Evolutionary conservation across 2,797 vertebrate genomes (phyloP).

Genomic region (Pseudotriccus pelzelni): DNA sequence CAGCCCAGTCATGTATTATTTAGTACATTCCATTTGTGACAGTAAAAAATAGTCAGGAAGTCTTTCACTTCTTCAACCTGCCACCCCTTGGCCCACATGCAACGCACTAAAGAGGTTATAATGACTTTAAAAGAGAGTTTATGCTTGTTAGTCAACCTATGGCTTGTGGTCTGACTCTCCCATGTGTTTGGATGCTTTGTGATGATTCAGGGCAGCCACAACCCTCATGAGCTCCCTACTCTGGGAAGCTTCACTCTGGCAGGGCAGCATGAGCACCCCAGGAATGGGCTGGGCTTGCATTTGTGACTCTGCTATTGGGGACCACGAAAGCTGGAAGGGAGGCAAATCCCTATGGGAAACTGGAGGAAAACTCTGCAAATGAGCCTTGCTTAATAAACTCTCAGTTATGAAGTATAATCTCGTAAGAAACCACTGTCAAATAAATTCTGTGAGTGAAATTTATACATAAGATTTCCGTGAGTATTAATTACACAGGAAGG

Average conservation of each 20-base stretch:
- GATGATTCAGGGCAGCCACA: neutral
- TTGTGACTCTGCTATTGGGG: neutral
- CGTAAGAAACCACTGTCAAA: neutral
- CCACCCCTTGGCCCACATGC: neutral
- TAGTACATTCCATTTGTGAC: neutral
- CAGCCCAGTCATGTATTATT: neutral
- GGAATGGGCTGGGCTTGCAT: rapidly evolving
- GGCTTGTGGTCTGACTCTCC: neutral
- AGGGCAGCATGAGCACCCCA: neutral
- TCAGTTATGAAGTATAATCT: neutral
- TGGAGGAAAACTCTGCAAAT: neutral
- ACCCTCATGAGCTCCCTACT: neutral
- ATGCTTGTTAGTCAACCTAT: neutral
- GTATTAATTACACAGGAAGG: constrained; percentile 44
- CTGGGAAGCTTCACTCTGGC: rapidly evolving
- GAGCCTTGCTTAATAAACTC: neutral
- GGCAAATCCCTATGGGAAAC: neutral
- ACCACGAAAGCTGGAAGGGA: neutral
- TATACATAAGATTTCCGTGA: neutral
- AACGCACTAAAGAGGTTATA: neutral
- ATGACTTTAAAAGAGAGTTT: neutral
- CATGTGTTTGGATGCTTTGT: neutral
- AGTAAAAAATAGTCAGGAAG: neutral
- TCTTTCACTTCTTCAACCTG: neutral
- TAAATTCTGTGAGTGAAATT: neutral